These are phyloP conservation scores for Drosophila basisetae DNA, from an alignment of 2,888 invertebrate species.

Conservation along the genomic window DNA sequence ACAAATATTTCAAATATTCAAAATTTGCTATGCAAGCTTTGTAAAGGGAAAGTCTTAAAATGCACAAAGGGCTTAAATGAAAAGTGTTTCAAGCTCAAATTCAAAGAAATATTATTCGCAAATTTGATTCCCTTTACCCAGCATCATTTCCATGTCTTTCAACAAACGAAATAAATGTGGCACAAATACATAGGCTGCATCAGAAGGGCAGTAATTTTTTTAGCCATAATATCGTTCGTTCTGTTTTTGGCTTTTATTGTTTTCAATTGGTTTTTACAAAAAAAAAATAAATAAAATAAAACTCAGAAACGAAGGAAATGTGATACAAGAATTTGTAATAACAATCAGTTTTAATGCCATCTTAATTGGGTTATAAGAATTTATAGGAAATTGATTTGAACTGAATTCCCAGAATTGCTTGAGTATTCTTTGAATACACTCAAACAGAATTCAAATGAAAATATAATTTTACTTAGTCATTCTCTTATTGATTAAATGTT, in stretches of 20 bases:
- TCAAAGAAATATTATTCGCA: slow-evolving; percentile 1
- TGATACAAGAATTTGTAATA: background rate
- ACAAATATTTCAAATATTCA: background rate
- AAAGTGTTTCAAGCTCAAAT: background rate
- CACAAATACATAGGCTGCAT: background rate
- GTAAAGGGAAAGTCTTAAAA: background rate
- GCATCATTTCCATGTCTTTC: slow-evolving; percentile 32
- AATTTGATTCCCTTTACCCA: slow-evolving; percentile 10
- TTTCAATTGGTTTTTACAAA: background rate
- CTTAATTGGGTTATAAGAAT: background rate
- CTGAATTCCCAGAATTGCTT: background rate
- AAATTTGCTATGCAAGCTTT: background rate
- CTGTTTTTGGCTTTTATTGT: background rate
- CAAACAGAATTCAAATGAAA: background rate
- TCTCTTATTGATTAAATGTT: background rate
- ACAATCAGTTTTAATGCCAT: background rate
- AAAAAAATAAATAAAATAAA: background rate
- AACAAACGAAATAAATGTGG: slow-evolving; percentile 11
- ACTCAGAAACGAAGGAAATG: background rate
- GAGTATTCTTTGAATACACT: background rate
- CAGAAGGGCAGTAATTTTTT: background rate
- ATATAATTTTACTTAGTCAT: background rate
- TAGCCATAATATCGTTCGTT: background rate
- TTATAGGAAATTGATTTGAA: background rate
- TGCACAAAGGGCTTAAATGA: background rate